Base-by-base conservation (phyloP, 2,113 vertebrate species). In the Elachura formosa region DNA sequence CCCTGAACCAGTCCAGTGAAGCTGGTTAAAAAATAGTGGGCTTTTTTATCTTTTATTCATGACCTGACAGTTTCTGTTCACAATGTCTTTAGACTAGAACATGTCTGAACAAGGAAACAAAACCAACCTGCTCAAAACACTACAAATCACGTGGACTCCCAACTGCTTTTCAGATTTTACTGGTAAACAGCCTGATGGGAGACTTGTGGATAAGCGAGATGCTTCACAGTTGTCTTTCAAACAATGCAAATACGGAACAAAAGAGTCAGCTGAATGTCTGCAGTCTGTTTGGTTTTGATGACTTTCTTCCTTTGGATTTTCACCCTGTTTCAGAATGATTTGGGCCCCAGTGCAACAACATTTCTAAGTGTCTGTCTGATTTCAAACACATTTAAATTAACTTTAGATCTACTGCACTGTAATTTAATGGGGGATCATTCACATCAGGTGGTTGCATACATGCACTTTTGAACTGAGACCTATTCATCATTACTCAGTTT, bases 21-120 rank as follows among this genome's bases (percentile, higher is more conserved):
- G 40, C 2, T 33, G 41, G 41, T 64, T 84, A 61, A 82, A 87
- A 91, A 72, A 78, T 45, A 74, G 1, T 1, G 52, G 41, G 28
- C 36, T 88, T 93, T 93, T 93, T 92, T 58, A 77, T 92, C 59
- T 81, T 85, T 92, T 81, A 74, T 77, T 89, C 52, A 40, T 80
- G 80, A 88, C 45, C 83, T n/a, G 85, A 34, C 48, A 71, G 64
- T 81, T 94, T 77, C 28, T 86, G 55, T 21, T 8, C 1, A 3
- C 52, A 19, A 22, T 46, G 40, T 58, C 55, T 90, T 77, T 59
- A 59, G 55, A 46, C 34, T 54, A 56, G 75, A 85, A 49, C 22
- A 8, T 56, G 23, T 73, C 41, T 49, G 66, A 72, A 63, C 31
- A 55, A 34, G 48, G 67, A 85, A 86, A 90, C 75, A 67, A 83